Evolutionary conservation across 2,888 invertebrate species (phyloP), one percentile per base, ranked within the genome.

Genomic region (Germaria angustata): DNA sequence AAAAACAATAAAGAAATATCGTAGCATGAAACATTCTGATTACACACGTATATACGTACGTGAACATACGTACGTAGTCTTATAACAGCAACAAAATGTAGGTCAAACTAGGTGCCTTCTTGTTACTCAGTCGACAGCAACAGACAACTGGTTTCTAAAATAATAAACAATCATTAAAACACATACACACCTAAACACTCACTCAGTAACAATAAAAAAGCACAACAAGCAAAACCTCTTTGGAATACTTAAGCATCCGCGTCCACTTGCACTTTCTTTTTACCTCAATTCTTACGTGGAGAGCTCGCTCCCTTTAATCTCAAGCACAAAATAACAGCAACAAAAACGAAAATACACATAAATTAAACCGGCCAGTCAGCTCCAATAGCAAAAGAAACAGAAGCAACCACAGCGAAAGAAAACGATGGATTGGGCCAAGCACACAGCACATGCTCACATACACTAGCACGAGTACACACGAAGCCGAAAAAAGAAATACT

Each of bases 201-300:
- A 15, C 22, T 11, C 32, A 73, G 51, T 24, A 9, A 9, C 17
- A 24, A 17, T 11, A 51, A 20, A 49, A 28, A 46, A 28, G 5
- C 22, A 57, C 17, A 79, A 69, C 78, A 78, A 81, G 78, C 57
- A 73, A 82, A 80, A 85, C 84, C 82, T 87, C 85, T 86, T 75
- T 85, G 87, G 90, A 89, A 89, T 89, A 89, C 86, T 89, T 87
- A 89, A 89, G 88, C 88, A 89, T 89, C 89, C 88, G 79, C 82
- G 89, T 89, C 89, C 89, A 89, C 89, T 89, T 89, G 89, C 89
- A 89, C 89, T 89, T 89, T 89, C 89, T 89, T 89, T 89, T 89
- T 89, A 78, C 69, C 81, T 72, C 63, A 69, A 69, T 77, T 78
- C 87, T 81, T 84, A 84, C 88, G 84, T 84, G 75, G 85, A 81